Evolutionary conservation across 1,140 invertebrate genomes (phyloP).

Genomic region (Ylistrum balloti): DNA sequence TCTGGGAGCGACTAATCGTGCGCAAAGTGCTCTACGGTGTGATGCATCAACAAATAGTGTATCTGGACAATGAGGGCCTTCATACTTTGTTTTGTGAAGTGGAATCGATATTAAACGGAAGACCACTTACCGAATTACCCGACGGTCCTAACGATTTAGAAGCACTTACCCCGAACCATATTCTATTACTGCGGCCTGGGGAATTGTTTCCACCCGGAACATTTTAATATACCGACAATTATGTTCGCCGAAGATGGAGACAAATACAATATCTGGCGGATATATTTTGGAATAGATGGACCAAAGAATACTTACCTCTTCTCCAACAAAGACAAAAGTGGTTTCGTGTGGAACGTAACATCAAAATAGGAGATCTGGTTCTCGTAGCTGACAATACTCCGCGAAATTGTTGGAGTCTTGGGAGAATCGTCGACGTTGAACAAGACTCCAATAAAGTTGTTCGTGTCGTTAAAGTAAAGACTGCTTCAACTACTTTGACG

Average conservation of each 20-base stretch:
- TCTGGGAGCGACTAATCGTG: slow-evolving; percentile 77
- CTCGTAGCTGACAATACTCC: slow-evolving; percentile 64
- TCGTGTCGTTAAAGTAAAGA: slow-evolving; percentile 51
- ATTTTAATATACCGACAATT: slow-evolving; percentile 59
- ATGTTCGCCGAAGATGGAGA: slow-evolving; percentile 62
- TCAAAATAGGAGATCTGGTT: slow-evolving; percentile 65
- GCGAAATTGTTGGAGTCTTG: slow-evolving; percentile 59
- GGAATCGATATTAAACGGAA: slow-evolving; percentile 64
- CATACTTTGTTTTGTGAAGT: slow-evolving; percentile 64
- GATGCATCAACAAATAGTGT: slow-evolving; percentile 49
- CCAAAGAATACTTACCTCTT: not conserved
- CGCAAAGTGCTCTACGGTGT: slow-evolving; percentile 65
- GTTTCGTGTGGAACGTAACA: slow-evolving; percentile 51
- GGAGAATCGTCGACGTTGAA: slow-evolving; percentile 50
- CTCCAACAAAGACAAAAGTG: slow-evolving; percentile 66
- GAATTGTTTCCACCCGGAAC: slow-evolving; percentile 57
- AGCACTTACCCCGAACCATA: slow-evolving; percentile 66
- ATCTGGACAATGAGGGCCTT: slow-evolving; percentile 59
- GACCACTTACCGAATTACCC: slow-evolving; percentile 57
- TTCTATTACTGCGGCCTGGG: slow-evolving; percentile 58
- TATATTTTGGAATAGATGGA: slow-evolving; percentile 60
- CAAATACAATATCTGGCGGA: slow-evolving; percentile 68
- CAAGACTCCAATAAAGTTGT: slow-evolving; percentile 47
- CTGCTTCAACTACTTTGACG: not conserved
- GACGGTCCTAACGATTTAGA: slow-evolving; percentile 50